phyloP scores from a whole-genome alignment of 2,113 vertebrate genomes.

The Ia io region DNA sequence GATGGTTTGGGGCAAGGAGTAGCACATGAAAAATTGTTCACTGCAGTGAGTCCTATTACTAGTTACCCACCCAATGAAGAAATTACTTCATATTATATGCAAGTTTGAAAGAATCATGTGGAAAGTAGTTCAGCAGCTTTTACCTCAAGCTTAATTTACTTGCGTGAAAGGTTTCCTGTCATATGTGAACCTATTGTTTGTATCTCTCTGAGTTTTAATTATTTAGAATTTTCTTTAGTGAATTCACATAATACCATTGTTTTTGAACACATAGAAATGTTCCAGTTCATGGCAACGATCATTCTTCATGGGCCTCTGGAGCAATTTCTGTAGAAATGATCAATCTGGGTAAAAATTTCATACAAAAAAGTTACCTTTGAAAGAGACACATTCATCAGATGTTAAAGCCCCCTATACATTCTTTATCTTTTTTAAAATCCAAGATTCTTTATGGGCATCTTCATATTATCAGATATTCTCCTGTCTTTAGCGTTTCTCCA shows the following conservation, averaged over 20 bases:
- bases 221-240: background rate
- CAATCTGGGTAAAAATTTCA: slow-evolving; percentile 4
- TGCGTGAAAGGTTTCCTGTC: background rate
- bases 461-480: slow-evolving; percentile 55
- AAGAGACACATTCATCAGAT: background rate
- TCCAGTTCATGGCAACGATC: background rate
- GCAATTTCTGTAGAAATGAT: slow-evolving; percentile 26
- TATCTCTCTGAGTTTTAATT: background rate
- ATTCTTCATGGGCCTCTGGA: slow-evolving; percentile 5
- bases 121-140: background rate
- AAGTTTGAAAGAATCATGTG: background rate
- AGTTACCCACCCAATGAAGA: background rate
- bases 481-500: background rate
- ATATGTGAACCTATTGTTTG: background rate
- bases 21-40: background rate
- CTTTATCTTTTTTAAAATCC: slow-evolving; percentile 12
- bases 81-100: background rate
- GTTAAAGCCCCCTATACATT: slow-evolving; percentile 8
- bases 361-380: slow-evolving; percentile 36
- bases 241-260: background rate
- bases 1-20: background rate
- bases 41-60: background rate
- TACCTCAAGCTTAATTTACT: background rate
- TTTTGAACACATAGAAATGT: background rate
- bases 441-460: background rate